phyloP scores from a whole-genome alignment of 2,113 vertebrate genomes.

The Onychostruthus taczanowskii region DNA sequence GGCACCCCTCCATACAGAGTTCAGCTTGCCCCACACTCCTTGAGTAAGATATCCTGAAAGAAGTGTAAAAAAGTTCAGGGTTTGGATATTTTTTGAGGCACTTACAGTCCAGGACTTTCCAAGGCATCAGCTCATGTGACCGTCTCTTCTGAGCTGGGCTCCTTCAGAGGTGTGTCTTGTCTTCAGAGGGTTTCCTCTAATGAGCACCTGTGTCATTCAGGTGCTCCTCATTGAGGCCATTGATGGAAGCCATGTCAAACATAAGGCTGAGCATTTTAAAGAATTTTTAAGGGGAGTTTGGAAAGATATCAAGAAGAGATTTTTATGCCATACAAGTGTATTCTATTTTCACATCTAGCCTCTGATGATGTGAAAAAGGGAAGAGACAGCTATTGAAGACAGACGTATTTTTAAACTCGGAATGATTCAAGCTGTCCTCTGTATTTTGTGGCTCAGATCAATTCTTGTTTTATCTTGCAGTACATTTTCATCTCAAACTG shows the following conservation, averaged over 20 bases:
- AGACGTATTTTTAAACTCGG: not conserved
- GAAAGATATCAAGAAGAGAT: not conserved
- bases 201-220: fast-evolving
- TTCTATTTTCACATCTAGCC: not conserved
- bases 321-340: not conserved
- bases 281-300: not conserved
- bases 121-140: not conserved
- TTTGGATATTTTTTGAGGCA: not conserved
- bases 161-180: not conserved
- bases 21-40: not conserved
- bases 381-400: not conserved
- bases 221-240: not conserved
- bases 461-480: not conserved
- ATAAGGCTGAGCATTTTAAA: not conserved
- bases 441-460: not conserved
- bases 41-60: not conserved
- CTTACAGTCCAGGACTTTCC: not conserved
- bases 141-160: not conserved
- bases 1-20: too few relatives aligned
- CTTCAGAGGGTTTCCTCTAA: not conserved
- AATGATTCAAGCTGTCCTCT: not conserved
- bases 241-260: not conserved
- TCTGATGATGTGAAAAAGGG: not conserved
- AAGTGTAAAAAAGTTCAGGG: not conserved
- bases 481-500: not conserved